These are phyloP conservation scores for Zaprionus africanus DNA, from an alignment of 1,140 invertebrate species.

Conservation along the genomic window DNA sequence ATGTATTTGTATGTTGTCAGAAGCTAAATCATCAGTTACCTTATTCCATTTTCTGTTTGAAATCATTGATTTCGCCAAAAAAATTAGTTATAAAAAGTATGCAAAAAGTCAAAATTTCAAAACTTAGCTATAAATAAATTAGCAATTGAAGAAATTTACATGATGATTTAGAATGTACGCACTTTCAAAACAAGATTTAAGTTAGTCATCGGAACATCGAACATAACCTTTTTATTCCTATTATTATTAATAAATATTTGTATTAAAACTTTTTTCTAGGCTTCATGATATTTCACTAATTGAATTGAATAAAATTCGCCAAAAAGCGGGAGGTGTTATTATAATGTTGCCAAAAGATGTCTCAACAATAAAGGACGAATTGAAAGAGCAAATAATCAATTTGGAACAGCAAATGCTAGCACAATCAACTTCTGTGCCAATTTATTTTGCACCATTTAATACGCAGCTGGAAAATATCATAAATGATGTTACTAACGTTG, in stretches of 20 bases:
- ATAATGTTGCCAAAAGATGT: conserved; percentile 92
- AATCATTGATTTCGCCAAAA: no score
- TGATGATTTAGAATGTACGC: no score
- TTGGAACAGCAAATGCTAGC: conserved; percentile 93
- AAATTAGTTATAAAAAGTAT: no score
- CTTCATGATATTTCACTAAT: conserved; percentile 91
- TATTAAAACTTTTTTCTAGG: conserved; percentile 75
- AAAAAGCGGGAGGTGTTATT: conserved; percentile 93
- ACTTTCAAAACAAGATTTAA: no score
- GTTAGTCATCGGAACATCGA: no score
- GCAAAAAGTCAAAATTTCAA: no score
- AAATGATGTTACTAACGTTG: conserved; percentile 88
- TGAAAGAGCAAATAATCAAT: conserved; percentile 91
- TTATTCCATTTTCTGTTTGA: no score
- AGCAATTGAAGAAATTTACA: no score
- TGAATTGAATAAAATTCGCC: conserved; percentile 90
- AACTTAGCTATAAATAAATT: no score
- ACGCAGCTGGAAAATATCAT: conserved; percentile 91
- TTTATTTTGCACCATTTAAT: conserved; percentile 94
- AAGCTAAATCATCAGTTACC: no score
- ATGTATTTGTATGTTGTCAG: no score
- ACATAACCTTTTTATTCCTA: not conserved
- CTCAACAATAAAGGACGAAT: conserved; percentile 87
- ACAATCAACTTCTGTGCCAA: conserved; percentile 93
- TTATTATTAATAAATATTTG: not conserved